Evolutionary conservation across 2,888 invertebrate species (phyloP).

Genomic region (Clanis bilineata): DNA sequence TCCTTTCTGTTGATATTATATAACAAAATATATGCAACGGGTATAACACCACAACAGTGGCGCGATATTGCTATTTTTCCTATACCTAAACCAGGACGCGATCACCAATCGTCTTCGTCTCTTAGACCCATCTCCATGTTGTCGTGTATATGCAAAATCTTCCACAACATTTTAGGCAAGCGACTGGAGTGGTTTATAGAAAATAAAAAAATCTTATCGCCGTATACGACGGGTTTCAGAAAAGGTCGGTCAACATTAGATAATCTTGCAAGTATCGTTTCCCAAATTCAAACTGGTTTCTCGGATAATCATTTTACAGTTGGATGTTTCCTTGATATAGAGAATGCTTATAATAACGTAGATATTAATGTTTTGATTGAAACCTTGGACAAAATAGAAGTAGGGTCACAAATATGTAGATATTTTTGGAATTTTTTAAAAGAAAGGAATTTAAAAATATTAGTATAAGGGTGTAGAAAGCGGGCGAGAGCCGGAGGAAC

Average conservation of each 20-base stretch:
- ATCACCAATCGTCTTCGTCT: not conserved
- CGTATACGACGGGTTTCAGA: slow-evolving; percentile 21
- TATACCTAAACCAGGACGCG: slow-evolving; percentile 26
- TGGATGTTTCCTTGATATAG: slow-evolving; percentile 34
- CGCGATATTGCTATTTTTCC: slow-evolving; percentile 24
- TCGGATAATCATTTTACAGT: slow-evolving; percentile 21
- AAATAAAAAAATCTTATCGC: slow-evolving; percentile 15
- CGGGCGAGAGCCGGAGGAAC: too few relatives aligned
- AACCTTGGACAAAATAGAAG: slow-evolving; percentile 23
- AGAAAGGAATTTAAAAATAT: slow-evolving; percentile 24
- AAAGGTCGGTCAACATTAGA: slow-evolving; percentile 22
- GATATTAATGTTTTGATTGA: slow-evolving; percentile 20
- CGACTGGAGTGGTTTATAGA: slow-evolving; percentile 26
- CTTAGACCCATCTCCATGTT: slow-evolving; percentile 27
- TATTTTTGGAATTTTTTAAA: slow-evolving; percentile 31
- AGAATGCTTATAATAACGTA: slow-evolving; percentile 38
- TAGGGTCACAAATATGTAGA: slow-evolving; percentile 27
- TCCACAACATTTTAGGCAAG: slow-evolving; percentile 21
- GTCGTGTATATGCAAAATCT: slow-evolving; percentile 25
- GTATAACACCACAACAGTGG: slow-evolving; percentile 30
- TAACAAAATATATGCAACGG: slow-evolving; percentile 10
- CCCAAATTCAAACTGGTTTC: slow-evolving; percentile 26
- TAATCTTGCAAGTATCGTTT: slow-evolving; percentile 19
- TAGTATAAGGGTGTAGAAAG: too few relatives aligned
- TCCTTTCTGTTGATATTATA: slow-evolving; percentile 11